phyloP scores from a whole-genome alignment of 1,140 invertebrate species.

The Brachionus paranguensis region DNA sequence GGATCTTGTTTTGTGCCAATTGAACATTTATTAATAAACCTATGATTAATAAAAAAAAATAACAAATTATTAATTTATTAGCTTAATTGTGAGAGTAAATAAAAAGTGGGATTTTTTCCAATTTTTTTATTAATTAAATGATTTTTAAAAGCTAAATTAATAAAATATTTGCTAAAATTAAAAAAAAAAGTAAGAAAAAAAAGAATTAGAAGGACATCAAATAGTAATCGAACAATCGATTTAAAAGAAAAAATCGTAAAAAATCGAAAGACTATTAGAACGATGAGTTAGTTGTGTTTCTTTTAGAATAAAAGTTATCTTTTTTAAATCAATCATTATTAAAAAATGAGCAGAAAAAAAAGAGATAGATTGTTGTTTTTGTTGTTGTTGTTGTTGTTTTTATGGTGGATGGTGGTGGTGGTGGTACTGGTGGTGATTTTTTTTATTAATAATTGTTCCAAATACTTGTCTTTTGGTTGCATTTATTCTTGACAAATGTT shows the following conservation, averaged over 20 bases:
- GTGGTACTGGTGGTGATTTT: too few species aligned
- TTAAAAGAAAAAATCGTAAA: background rate
- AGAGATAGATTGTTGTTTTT: background rate
- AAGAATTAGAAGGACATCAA: background rate
- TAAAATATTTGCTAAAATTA: background rate
- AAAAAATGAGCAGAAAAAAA: background rate
- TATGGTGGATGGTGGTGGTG: background rate
- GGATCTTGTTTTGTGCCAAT: too few species aligned
- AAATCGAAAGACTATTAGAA: background rate
- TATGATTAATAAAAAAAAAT: too few species aligned
- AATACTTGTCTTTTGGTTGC: background rate
- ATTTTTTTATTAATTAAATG: background rate
- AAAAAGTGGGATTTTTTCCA: too few species aligned
- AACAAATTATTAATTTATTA: too few species aligned
- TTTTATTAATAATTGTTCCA: background rate
- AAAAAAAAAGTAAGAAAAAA: background rate
- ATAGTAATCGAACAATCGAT: background rate
- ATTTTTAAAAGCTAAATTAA: constrained; percentile 1
- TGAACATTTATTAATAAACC: too few species aligned
- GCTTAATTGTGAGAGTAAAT: too few species aligned
- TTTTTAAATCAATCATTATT: background rate
- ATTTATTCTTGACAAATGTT: background rate
- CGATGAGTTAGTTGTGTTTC: background rate
- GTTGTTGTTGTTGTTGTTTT: background rate
- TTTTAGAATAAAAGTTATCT: background rate